Evolutionary conservation across 2,797 vertebrate species (phyloP).

Genomic region (Pseudochirops cupreus): DNA sequence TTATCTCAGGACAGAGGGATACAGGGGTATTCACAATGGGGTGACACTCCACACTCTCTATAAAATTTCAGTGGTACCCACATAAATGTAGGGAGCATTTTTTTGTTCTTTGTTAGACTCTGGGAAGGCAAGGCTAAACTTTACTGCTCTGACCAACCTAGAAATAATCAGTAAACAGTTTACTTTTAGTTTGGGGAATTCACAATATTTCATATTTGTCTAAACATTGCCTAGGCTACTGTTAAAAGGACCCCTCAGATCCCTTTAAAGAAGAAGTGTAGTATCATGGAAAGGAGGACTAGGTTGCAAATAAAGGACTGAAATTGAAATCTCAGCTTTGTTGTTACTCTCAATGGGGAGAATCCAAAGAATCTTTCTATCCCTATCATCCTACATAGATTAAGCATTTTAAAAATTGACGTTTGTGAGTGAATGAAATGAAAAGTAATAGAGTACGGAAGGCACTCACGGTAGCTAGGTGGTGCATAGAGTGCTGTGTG

Average conservation of each 20-base stretch:
- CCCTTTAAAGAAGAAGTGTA: neutral
- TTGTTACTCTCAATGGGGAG: neutral
- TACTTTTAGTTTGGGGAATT: neutral
- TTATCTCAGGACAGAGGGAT: neutral
- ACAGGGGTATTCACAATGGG: neutral
- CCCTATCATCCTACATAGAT: neutral
- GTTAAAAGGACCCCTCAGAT: neutral
- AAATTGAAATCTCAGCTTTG: neutral
- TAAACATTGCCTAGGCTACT: neutral
- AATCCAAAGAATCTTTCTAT: neutral
- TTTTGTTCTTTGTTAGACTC: too few species aligned
- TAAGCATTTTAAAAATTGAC: neutral
- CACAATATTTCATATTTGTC: neutral
- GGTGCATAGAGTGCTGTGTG: neutral
- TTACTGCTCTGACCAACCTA: neutral
- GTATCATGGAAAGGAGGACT: neutral
- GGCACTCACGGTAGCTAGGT: neutral
- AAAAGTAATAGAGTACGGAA: neutral
- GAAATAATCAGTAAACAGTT: neutral
- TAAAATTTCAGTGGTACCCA: too few species aligned
- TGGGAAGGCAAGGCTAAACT: neutral
- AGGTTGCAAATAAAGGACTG: neutral
- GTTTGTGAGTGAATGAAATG: neutral
- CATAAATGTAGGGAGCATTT: too few species aligned
- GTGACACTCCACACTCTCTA: too few species aligned